A percentile compares a stretch with the other conserved stretches of the same genome.
These are phyloP conservation scores for Sphecodes monilicornis DNA, from an alignment of 2,888 invertebrate species.

Conservation along the genomic window DNA sequence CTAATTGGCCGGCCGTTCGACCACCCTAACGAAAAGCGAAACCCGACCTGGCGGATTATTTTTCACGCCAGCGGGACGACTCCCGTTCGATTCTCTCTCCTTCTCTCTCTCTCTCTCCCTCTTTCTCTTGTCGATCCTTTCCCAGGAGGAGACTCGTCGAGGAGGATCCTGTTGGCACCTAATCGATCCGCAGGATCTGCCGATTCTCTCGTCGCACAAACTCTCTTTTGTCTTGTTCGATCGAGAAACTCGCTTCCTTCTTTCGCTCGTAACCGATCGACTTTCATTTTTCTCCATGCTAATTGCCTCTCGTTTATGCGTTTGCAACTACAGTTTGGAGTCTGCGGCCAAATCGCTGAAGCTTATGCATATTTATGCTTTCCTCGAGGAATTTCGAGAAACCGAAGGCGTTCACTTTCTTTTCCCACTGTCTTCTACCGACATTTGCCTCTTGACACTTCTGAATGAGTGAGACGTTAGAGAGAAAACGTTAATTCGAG, in stretches of 20 bases:
- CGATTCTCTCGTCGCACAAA: neutral
- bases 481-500: no score
- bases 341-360: neutral
- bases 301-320: neutral
- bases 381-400: neutral
- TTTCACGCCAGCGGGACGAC: slow-evolving; percentile 59
- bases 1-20: slow-evolving; percentile 77
- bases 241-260: neutral
- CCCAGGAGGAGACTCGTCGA: neutral
- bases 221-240: neutral
- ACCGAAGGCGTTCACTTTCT: neutral
- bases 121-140: neutral
- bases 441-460: no score
- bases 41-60: slow-evolving; percentile 55
- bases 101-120: no score
- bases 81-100: slow-evolving; percentile 39
- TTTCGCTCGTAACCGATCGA: neutral
- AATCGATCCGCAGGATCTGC: neutral
- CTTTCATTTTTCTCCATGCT: neutral
- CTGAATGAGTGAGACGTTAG: no score
- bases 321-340: neutral
- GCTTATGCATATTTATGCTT: neutral
- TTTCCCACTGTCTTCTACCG: neutral
- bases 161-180: neutral
- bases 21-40: slow-evolving; percentile 69